Conservation (phyloP, 35 echinoderm and acorn worm genomes). For the Lytechinus pictus region DNA sequence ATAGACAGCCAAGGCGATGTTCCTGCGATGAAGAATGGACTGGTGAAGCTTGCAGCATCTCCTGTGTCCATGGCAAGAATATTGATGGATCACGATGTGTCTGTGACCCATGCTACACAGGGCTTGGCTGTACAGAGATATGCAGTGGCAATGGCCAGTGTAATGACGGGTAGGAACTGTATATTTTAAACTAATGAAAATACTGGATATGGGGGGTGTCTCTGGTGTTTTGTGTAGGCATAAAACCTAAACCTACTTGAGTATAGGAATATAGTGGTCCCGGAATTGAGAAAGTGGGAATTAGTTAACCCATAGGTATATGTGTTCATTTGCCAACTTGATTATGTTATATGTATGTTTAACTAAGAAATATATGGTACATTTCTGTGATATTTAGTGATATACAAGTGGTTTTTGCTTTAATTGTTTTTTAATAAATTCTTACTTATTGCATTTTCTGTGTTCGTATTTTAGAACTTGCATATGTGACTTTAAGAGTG, state of each 20-base stretch:
- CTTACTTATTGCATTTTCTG: background rate
- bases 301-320: too few species aligned
- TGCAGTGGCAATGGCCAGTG: constrained; percentile 77
- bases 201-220: too few species aligned
- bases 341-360: too few species aligned
- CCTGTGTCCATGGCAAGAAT: constrained; percentile 78
- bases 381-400: too few species aligned
- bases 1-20: constrained; percentile 68
- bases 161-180: constrained; percentile 38
- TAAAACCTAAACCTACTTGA: too few species aligned
- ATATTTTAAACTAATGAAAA: too few species aligned
- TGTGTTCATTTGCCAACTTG: too few species aligned
- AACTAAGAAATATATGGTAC: too few species aligned
- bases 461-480: constrained; percentile 43
- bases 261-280: too few species aligned
- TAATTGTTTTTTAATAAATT: background rate
- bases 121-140: constrained; percentile 68
- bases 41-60: constrained; percentile 71
- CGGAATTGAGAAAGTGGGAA: too few species aligned
- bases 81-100: constrained; percentile 65
- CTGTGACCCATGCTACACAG: constrained; percentile 83
- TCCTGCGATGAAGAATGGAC: constrained; percentile 70
- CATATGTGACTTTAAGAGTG: constrained; percentile 70
- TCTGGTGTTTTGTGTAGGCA: too few species aligned
- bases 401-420: background rate